Conservation (phyloP, 2,888 invertebrate species). For the Harpalus rufipes region DNA sequence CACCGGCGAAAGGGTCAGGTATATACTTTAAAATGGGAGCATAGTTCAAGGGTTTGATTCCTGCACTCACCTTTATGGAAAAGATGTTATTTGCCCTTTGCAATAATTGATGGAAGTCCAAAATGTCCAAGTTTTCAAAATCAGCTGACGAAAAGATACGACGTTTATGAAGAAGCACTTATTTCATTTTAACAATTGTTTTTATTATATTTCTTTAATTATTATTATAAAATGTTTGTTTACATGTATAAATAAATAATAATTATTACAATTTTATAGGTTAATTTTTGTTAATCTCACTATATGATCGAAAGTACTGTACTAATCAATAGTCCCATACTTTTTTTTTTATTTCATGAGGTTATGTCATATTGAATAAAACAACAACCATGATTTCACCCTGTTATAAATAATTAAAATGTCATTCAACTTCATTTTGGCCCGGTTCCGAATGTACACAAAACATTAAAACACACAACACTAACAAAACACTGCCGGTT, state of each 20-base stretch:
- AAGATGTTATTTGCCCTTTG: background rate
- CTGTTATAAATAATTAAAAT: conserved; percentile 15
- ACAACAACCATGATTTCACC: background rate
- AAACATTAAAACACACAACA: conserved; percentile 54
- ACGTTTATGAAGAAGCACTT: background rate
- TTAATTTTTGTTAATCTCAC: conserved; percentile 15
- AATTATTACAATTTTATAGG: background rate
- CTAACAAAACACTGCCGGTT: conserved; percentile 40
- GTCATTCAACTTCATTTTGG: conserved; percentile 46
- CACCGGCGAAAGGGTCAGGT: conserved; percentile 3
- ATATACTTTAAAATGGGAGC: background rate
- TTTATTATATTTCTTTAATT: conserved; percentile 2
- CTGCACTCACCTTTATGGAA: conserved; percentile 1
- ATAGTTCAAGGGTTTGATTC: background rate
- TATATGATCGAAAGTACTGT: conserved; percentile 36
- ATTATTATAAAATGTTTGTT: background rate
- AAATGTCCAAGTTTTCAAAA: background rate
- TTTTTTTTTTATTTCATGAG: background rate
- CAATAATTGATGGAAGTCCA: background rate
- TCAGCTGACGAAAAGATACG: conserved; percentile 19
- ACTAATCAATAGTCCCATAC: conserved; percentile 50
- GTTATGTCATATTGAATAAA: conserved; percentile 1
- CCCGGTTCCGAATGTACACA: conserved; percentile 61
- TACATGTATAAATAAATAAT: background rate
- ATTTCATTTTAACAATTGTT: background rate